A percentile compares a stretch with the other conserved stretches of the same genome.
phyloP scores from a whole-genome alignment of 92 coral and sea anemone species.

The Bergia puertoricense region DNA sequence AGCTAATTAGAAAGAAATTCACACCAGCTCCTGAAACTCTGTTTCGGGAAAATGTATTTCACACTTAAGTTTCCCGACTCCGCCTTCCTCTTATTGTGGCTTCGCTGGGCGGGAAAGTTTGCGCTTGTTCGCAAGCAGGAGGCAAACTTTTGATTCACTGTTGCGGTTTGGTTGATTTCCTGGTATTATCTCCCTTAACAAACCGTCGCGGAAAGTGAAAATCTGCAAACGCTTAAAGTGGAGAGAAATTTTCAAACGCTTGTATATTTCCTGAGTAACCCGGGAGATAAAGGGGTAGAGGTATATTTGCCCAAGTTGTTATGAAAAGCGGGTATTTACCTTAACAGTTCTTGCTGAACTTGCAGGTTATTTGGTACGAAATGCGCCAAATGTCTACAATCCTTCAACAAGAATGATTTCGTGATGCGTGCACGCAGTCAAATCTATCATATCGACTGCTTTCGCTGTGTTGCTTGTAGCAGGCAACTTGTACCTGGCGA shows the following conservation, averaged over 20 bases:
- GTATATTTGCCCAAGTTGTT: slow-evolving; percentile 90
- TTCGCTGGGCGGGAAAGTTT: slow-evolving; percentile 93
- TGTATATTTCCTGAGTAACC: slow-evolving; percentile 20
- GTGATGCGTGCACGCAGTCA: slow-evolving; percentile 97
- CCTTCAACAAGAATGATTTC: slow-evolving; percentile 93
- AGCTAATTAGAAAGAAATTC: slow-evolving; percentile 88
- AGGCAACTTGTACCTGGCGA: slow-evolving; percentile 97
- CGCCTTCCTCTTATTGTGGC: slow-evolving; percentile 95
- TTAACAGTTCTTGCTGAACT: slow-evolving; percentile 47
- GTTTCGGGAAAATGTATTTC: slow-evolving; percentile 79
- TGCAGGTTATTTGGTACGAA: slow-evolving; percentile 97
- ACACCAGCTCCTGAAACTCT: slow-evolving; percentile 74
- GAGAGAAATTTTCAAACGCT: slow-evolving; percentile 3
- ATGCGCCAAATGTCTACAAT: slow-evolving; percentile 95
- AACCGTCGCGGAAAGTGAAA: slow-evolving; percentile 17
- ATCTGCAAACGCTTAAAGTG: slow-evolving; percentile 4
- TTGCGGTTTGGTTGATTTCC: slow-evolving; percentile 71
- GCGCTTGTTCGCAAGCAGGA: slow-evolving; percentile 84
- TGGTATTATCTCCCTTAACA: slow-evolving; percentile 27
- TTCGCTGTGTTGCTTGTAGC: slow-evolving; percentile 99
- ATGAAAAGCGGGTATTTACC: slow-evolving; percentile 66
- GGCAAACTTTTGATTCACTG: slow-evolving; percentile 66
- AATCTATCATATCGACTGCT: slow-evolving; percentile 97
- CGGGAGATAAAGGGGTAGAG: slow-evolving; percentile 55
- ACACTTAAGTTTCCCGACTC: slow-evolving; percentile 87